Percentiles rank a stretch among this genome's conserved stretches.
phyloP scores from a whole-genome alignment of 2,797 vertebrate genomes.

The Novumbra hubbsi region DNA sequence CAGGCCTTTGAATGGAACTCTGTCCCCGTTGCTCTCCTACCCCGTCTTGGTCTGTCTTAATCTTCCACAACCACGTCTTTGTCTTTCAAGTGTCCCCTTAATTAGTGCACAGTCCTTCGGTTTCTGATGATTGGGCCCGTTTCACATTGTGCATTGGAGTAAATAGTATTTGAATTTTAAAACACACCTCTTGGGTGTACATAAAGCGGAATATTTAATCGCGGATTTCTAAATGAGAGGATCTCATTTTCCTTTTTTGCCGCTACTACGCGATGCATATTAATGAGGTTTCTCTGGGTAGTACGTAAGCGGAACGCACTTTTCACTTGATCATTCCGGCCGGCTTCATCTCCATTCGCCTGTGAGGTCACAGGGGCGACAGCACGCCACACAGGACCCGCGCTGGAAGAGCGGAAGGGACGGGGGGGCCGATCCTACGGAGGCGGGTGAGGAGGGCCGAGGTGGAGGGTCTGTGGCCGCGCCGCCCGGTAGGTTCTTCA shows the following conservation, averaged over 20 bases:
- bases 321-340: constrained; percentile 69
- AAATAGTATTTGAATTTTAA: constrained; percentile 65
- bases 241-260: constrained; percentile 57
- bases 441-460: background rate
- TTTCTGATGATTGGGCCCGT: constrained; percentile 56
- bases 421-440: background rate
- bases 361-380: constrained; percentile 70
- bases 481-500: too few species aligned
- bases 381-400: constrained; percentile 59
- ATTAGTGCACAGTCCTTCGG: constrained; percentile 50
- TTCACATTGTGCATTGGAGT: constrained; percentile 59
- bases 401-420: background rate
- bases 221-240: constrained; percentile 59
- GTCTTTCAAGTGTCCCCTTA: constrained; percentile 61
- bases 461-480: too few species aligned
- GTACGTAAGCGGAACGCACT: constrained; percentile 46
- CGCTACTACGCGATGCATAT: constrained; percentile 57
- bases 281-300: constrained; percentile 58
- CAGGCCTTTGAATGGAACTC: constrained; percentile 8
- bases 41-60: constrained; percentile 34
- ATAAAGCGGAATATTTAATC: constrained; percentile 71
- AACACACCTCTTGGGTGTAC: constrained; percentile 67
- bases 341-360: constrained; percentile 73
- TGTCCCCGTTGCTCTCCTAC: background rate
- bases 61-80: constrained; percentile 46